Percentiles rank a stretch among this genome's conserved stretches.
These are phyloP conservation scores for Whitmania pigra DNA, from an alignment of 1,140 invertebrate species.

Conservation along the genomic window DNA sequence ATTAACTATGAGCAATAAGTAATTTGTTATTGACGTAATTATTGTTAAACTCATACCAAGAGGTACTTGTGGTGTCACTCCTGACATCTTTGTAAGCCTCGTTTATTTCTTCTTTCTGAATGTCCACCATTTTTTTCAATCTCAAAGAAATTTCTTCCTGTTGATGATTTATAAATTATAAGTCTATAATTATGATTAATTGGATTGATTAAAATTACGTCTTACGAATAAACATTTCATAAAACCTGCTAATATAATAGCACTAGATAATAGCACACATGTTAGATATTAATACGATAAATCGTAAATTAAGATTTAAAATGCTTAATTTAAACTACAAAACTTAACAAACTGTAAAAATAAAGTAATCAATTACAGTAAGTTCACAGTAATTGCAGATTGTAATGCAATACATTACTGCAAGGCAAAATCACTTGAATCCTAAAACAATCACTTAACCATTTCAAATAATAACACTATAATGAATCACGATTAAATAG, in stretches of 20 bases:
- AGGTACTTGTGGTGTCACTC: neutral
- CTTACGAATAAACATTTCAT: neutral
- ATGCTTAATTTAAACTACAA: neutral
- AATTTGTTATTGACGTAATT: neutral
- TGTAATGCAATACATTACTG: neutral
- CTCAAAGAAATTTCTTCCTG: neutral
- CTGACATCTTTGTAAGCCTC: neutral
- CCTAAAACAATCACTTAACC: too few species aligned
- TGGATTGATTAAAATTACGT: neutral
- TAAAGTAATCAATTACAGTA: neutral
- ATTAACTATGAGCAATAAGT: neutral
- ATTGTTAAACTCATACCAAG: neutral
- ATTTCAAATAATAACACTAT: too few species aligned
- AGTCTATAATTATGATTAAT: neutral
- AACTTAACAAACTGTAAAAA: neutral
- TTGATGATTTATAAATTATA: neutral
- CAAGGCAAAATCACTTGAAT: neutral
- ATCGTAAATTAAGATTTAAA: neutral
- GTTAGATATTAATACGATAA: too few species aligned
- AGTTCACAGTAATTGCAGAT: neutral
- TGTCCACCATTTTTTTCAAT: neutral
- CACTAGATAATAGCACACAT: too few species aligned
- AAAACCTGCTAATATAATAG: too few species aligned
- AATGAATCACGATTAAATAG: too few species aligned
- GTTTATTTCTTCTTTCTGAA: constrained; percentile 6